Conservation (phyloP, 2,113 vertebrate species). For the Eonycteris spelaea region DNA sequence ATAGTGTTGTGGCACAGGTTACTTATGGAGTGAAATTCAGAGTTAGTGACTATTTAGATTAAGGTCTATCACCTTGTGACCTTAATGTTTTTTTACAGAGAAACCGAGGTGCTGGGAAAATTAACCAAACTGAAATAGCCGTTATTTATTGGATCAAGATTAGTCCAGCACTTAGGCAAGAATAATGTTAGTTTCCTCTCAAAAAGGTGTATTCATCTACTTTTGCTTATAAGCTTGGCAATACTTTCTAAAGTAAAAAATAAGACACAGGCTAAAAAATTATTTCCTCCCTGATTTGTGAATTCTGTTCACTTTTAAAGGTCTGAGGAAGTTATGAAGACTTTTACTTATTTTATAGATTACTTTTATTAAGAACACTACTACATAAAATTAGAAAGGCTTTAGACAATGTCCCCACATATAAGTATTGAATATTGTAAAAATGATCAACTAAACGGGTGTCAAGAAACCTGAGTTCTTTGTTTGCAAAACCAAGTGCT, state of each 20-base stretch:
- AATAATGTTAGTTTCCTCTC: neutral
- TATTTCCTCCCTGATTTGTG: neutral
- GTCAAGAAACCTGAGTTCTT: neutral
- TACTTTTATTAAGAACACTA: neutral
- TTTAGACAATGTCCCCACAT: neutral
- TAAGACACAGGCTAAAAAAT: neutral
- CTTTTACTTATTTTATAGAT: neutral
- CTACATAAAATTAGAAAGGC: neutral
- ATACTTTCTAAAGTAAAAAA: neutral
- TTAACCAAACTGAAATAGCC: neutral
- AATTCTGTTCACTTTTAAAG: neutral
- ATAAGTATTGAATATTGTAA: neutral
- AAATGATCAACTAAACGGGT: neutral
- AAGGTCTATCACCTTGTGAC: neutral
- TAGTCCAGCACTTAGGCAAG: neutral
- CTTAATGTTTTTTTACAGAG: neutral
- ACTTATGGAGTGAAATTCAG: neutral
- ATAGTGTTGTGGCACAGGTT: neutral
- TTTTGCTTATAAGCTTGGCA: neutral
- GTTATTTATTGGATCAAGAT: neutral
- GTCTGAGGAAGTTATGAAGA: neutral
- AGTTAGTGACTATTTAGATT: neutral
- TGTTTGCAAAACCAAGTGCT: neutral
- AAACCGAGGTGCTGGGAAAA: neutral
- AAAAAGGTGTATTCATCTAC: neutral